Evolutionary conservation across 2,113 vertebrate genomes (phyloP).

Genomic region (Rhinichthys klamathensis): DNA sequence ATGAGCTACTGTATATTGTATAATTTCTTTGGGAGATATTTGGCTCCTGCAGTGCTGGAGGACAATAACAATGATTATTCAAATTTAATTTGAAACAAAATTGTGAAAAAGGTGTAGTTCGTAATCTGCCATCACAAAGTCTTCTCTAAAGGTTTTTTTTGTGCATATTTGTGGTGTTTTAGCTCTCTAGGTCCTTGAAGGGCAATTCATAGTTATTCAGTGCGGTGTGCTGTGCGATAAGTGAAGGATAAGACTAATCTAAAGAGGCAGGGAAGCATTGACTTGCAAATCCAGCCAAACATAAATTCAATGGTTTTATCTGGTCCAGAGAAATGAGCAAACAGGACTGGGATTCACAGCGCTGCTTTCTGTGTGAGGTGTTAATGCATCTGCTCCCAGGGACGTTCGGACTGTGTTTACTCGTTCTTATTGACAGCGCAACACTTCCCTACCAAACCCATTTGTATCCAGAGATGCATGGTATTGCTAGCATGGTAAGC

Average conservation of each 20-base stretch:
- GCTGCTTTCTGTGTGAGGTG: constrained; percentile 17
- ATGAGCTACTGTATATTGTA: constrained; percentile 14
- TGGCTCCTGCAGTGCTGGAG: background rate
- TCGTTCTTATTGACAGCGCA: constrained; percentile 45
- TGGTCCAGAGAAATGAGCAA: constrained; percentile 41
- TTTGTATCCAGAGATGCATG: constrained; percentile 48
- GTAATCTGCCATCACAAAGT: background rate
- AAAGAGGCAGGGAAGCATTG: constrained; percentile 50
- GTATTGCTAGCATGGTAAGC: constrained; percentile 47
- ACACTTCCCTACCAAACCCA: constrained; percentile 47
- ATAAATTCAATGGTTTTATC: constrained; percentile 52
- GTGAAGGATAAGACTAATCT: constrained; percentile 55
- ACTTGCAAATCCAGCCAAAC: constrained; percentile 55
- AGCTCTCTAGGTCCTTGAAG: constrained; percentile 14
- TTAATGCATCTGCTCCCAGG: constrained; percentile 12
- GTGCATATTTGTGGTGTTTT: background rate
- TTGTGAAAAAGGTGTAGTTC: background rate
- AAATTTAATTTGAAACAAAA: constrained; percentile 36
- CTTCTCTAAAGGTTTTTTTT: background rate
- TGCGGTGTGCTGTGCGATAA: constrained; percentile 38
- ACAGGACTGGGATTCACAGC: constrained; percentile 26
- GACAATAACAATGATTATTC: constrained; percentile 32
- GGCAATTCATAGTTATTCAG: constrained; percentile 39
- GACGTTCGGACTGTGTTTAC: constrained; percentile 46
- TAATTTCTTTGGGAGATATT: constrained; percentile 31